Conservation (phyloP, 1,140 invertebrate species). For the Achroia grisella region DNA sequence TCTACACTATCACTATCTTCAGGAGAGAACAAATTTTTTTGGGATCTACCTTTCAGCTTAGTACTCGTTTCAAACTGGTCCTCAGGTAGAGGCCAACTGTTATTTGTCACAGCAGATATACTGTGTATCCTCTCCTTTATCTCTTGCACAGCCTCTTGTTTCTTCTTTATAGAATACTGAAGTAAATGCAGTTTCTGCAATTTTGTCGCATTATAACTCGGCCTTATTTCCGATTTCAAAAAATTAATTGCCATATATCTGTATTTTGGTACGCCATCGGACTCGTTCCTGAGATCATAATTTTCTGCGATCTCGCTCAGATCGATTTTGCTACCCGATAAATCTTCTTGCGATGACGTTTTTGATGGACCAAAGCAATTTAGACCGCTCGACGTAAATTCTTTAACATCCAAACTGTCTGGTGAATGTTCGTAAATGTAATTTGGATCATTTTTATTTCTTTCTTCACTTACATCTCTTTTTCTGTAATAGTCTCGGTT, state of each 20-base stretch:
- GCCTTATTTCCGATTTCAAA: constrained; percentile 76
- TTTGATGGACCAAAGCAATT: constrained; percentile 40
- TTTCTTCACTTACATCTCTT: constrained; percentile 32
- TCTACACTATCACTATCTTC: constrained; percentile 30
- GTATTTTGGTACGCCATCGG: constrained; percentile 49
- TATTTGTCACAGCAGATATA: constrained; percentile 56
- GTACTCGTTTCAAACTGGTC: constrained; percentile 26
- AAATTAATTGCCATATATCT: constrained; percentile 63
- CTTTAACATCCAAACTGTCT: constrained; percentile 56
- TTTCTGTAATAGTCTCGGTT: constrained; percentile 19
- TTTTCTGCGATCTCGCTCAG: constrained; percentile 69
- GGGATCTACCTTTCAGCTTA: constrained; percentile 43
- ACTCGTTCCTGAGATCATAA: constrained; percentile 59
- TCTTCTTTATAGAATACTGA: constrained; percentile 69
- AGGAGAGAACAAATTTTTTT: constrained; percentile 48
- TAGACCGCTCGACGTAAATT: constrained; percentile 46
- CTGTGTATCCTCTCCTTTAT: constrained; percentile 67
- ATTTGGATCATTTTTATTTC: constrained; percentile 35
- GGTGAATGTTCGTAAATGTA: constrained; percentile 69
- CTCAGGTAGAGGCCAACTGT: constrained; percentile 24
- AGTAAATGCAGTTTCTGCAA: constrained; percentile 72
- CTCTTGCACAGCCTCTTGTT: constrained; percentile 61
- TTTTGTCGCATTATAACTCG: constrained; percentile 84
- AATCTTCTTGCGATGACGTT: constrained; percentile 47
- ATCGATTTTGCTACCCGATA: constrained; percentile 54